These are phyloP conservation scores for Drosophila borborema DNA, from an alignment of 2,888 invertebrate species.

Conservation along the genomic window DNA sequence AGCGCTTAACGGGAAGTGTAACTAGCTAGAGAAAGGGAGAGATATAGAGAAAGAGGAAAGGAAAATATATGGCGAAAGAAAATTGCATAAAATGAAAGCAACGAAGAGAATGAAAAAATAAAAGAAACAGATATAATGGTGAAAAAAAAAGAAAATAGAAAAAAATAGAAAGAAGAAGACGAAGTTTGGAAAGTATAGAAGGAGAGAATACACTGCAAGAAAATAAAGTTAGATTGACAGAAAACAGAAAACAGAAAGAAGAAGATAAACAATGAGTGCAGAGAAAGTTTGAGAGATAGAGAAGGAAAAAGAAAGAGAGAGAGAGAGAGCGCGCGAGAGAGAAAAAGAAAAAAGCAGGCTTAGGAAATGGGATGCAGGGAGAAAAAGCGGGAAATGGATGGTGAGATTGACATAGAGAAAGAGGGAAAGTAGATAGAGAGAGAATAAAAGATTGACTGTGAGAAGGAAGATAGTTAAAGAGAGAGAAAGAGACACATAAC, in stretches of 20 bases:
- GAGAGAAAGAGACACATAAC: too few relatives aligned
- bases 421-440: too few relatives aligned
- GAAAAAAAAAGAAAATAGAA: background rate
- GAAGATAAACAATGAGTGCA: background rate
- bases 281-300: background rate
- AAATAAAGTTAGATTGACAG: too few relatives aligned
- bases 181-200: background rate
- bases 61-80: too few relatives aligned
- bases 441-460: too few relatives aligned
- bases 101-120: background rate
- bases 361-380: background rate
- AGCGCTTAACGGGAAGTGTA: background rate
- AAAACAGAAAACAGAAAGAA: background rate
- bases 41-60: too few relatives aligned
- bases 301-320: background rate
- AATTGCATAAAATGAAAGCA: background rate
- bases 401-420: too few relatives aligned
- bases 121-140: background rate
- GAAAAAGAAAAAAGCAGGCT: too few relatives aligned
- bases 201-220: too few relatives aligned
- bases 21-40: background rate
- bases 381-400: too few relatives aligned
- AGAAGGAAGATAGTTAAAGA: too few relatives aligned
- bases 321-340: background rate
- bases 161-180: background rate